Percentiles rank a stretch among this genome's conserved stretches.
phyloP scores from a whole-genome alignment of 1,140 invertebrate species.

The Drosophila triauraria region DNA sequence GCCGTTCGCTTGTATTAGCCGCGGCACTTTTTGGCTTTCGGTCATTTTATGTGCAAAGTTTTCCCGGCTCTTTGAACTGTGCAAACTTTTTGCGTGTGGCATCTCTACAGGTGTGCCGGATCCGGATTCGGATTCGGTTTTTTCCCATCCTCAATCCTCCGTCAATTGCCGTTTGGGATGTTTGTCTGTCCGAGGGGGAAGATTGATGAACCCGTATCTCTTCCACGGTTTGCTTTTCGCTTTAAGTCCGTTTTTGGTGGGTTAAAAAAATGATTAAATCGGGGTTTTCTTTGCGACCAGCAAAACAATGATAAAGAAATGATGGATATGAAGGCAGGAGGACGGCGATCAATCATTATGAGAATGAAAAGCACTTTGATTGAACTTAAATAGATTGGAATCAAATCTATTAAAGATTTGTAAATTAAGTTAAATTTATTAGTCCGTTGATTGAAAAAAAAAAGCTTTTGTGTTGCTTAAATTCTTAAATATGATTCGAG shows the following conservation, averaged over 20 bases:
- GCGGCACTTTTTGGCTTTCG: constrained; percentile 65
- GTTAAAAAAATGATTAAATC: constrained; percentile 44
- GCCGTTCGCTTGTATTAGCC: constrained; percentile 72
- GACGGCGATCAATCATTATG: constrained; percentile 48
- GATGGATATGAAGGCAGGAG: constrained; percentile 45
- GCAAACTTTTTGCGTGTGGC: constrained; percentile 54
- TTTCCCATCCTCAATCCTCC: constrained; percentile 8
- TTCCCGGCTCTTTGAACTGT: constrained; percentile 66
- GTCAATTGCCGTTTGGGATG: constrained; percentile 41
- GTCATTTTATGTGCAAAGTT: constrained; percentile 78
- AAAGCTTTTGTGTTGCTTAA: no score
- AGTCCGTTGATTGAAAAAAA: no score
- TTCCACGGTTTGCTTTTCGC: constrained; percentile 12
- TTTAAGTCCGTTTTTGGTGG: constrained; percentile 29
- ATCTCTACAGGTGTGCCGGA: constrained; percentile 70
- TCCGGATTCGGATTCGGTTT: constrained; percentile 10
- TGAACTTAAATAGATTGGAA: constrained; percentile 1
- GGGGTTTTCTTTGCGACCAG: constrained; percentile 6
- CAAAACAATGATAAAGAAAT: constrained; percentile 14
- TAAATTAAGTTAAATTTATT: no score
- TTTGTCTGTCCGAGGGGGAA: constrained; percentile 42
- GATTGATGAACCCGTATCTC: constrained; percentile 67
- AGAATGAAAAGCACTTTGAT: constrained; percentile 27
- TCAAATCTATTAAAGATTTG: constrained; percentile 1
- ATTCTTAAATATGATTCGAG: no score